Conservation (phyloP, 2,888 invertebrate genomes). For the Megamerina dolium region DNA sequence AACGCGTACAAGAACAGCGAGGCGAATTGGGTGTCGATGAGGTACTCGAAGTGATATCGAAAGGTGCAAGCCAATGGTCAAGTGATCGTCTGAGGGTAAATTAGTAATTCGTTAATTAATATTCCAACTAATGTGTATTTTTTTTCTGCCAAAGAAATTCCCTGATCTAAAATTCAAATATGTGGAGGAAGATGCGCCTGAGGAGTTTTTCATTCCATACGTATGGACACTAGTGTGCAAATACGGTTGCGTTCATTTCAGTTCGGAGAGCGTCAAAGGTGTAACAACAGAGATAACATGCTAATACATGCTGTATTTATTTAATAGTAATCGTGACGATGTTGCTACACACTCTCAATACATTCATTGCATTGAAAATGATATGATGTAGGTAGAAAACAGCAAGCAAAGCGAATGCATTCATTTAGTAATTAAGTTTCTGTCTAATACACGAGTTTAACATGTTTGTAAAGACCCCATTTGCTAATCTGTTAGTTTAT, state of each 20-base stretch:
- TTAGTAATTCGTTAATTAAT: background rate
- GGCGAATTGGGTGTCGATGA: slow-evolving; percentile 78
- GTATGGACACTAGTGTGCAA: slow-evolving; percentile 87
- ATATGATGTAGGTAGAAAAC: background rate
- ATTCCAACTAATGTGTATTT: background rate
- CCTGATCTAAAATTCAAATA: slow-evolving; percentile 98
- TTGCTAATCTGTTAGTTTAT: too few species aligned
- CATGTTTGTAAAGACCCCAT: too few species aligned
- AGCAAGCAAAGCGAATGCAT: too few species aligned
- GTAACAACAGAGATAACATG: slow-evolving; percentile 46
- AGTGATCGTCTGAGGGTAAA: slow-evolving; percentile 84
- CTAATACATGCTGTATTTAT: slow-evolving; percentile 37
- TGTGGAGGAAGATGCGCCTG: slow-evolving; percentile 97
- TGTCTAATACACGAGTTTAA: too few species aligned
- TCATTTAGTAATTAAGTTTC: too few species aligned
- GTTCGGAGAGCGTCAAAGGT: slow-evolving; percentile 47
- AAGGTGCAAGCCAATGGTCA: slow-evolving; percentile 90
- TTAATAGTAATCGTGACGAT: too few species aligned
- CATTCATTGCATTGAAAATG: too few species aligned
- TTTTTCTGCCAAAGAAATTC: slow-evolving; percentile 71
- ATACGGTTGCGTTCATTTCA: slow-evolving; percentile 52
- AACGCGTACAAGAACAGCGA: slow-evolving; percentile 58
- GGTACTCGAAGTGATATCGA: slow-evolving; percentile 81
- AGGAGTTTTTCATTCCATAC: slow-evolving; percentile 99
- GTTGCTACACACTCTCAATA: too few species aligned